Evolutionary conservation across 1,140 invertebrate species (phyloP).

Genomic region (Trichogramma pretiosum): DNA sequence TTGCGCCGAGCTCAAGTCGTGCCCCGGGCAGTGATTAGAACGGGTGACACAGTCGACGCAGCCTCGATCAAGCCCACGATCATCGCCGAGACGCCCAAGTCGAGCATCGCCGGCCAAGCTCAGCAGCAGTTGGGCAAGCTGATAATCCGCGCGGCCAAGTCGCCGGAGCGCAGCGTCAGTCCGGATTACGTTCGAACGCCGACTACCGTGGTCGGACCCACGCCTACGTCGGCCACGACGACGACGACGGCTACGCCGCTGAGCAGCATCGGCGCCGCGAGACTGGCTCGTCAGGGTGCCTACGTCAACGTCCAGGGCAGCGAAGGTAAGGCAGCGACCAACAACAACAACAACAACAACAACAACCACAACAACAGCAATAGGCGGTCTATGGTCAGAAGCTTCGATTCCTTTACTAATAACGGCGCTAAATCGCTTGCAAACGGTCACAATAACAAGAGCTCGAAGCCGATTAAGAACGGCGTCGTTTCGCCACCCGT

Average conservation of each 20-base stretch:
- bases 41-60: constrained; percentile 40
- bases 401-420: background rate
- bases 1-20: constrained; percentile 36
- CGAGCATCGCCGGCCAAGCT: background rate
- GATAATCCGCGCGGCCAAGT: constrained; percentile 53
- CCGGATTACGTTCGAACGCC: constrained; percentile 55
- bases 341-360: constrained; percentile 2
- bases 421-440: background rate
- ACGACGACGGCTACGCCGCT: constrained; percentile 35
- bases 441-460: background rate
- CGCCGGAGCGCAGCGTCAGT: constrained; percentile 47
- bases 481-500: constrained; percentile 1
- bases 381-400: background rate
- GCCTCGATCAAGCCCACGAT: constrained; percentile 25
- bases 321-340: constrained; percentile 40
- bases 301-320: constrained; percentile 63
- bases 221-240: constrained; percentile 37
- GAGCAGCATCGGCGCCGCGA: constrained; percentile 7
- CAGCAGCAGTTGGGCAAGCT: constrained; percentile 52
- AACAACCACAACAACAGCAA: background rate
- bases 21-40: constrained; percentile 37
- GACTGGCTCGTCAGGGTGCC: constrained; percentile 47
- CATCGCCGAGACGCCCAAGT: constrained; percentile 25
- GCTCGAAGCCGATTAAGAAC: background rate
- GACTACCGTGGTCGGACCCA: constrained; percentile 50